Evolutionary conservation across 2,888 invertebrate species (phyloP).

Genomic region (Xestia c-nigrum): DNA sequence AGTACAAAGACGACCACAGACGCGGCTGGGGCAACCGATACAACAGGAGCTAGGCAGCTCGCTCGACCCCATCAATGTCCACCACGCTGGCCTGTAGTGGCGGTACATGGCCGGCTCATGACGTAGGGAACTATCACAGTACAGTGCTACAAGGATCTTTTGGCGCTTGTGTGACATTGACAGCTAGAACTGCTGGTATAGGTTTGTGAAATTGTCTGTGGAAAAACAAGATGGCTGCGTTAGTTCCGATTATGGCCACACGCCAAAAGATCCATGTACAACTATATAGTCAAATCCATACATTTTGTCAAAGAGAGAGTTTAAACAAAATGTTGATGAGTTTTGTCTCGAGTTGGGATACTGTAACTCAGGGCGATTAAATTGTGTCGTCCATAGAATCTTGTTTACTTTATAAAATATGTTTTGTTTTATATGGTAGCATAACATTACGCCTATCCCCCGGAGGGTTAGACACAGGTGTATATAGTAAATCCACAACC

Average conservation of each 20-base stretch:
- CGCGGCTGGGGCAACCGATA: conserved; percentile 97
- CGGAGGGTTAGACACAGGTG: not conserved
- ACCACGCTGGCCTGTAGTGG: conserved; percentile 26
- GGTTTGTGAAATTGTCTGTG: not conserved
- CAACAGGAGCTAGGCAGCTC: conserved; percentile 92
- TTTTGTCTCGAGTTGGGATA: not conserved
- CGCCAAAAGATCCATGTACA: conserved; percentile 1
- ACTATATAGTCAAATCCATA: not conserved
- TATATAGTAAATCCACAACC: not conserved
- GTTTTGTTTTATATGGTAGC: not conserved
- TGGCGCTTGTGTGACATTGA: conserved; percentile 5
- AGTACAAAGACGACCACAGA: conserved; percentile 96
- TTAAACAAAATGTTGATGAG: not conserved
- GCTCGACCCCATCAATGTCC: not conserved
- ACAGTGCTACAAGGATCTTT: not conserved
- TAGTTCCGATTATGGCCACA: not conserved
- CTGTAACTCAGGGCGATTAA: not conserved
- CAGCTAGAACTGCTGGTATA: not conserved
- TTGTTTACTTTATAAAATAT: not conserved
- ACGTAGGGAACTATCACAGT: not conserved
- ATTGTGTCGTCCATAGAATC: not conserved
- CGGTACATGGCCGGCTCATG: not conserved
- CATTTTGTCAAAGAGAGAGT: not conserved
- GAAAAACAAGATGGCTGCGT: not conserved
- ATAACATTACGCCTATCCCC: not conserved